Evolutionary conservation across 2,888 invertebrate species (phyloP).

Genomic region (Clistopyga incitator): DNA sequence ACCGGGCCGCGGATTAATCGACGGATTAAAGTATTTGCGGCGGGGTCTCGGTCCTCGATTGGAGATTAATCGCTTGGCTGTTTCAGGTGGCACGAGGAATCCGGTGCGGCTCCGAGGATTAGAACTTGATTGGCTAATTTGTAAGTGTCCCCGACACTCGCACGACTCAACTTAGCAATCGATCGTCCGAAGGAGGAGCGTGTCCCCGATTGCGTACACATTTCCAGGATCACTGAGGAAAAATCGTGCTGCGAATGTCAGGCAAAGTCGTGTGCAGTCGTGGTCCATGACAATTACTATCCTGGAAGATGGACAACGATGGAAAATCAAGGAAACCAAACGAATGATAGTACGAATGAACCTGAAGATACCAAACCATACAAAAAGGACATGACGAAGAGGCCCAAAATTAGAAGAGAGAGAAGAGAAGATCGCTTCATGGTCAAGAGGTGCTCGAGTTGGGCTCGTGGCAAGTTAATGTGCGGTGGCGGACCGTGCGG

Average conservation of each 20-base stretch:
- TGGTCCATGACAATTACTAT: background rate
- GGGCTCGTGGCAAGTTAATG: slow-evolving; percentile 80
- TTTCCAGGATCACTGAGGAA: background rate
- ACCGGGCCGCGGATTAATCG: slow-evolving; percentile 81
- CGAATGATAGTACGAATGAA: background rate
- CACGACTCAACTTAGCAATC: slow-evolving; percentile 80
- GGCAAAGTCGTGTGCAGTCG: background rate
- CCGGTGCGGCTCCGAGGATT: slow-evolving; percentile 77
- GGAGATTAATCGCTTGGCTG: slow-evolving; percentile 75
- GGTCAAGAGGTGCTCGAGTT: slow-evolving; percentile 39
- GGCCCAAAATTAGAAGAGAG: too few species aligned
- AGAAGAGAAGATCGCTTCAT: slow-evolving; percentile 44
- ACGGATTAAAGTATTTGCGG: slow-evolving; percentile 84
- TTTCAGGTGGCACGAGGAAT: slow-evolving; percentile 40
- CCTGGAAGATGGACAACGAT: background rate
- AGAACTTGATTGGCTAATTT: slow-evolving; percentile 84
- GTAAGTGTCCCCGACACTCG: slow-evolving; percentile 83
- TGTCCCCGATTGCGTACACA: slow-evolving; percentile 6
- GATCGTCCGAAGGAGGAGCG: slow-evolving; percentile 72
- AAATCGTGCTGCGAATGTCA: background rate
- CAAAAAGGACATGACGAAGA: background rate
- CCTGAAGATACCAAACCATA: slow-evolving; percentile 5
- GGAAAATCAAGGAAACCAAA: slow-evolving; percentile 19
- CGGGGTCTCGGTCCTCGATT: slow-evolving; percentile 79
- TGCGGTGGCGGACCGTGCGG: slow-evolving; percentile 79